A percentile compares a stretch with the other conserved stretches of the same genome.
phyloP scores from a whole-genome alignment of 2,888 invertebrate species.

The Entomobrya proxima region DNA sequence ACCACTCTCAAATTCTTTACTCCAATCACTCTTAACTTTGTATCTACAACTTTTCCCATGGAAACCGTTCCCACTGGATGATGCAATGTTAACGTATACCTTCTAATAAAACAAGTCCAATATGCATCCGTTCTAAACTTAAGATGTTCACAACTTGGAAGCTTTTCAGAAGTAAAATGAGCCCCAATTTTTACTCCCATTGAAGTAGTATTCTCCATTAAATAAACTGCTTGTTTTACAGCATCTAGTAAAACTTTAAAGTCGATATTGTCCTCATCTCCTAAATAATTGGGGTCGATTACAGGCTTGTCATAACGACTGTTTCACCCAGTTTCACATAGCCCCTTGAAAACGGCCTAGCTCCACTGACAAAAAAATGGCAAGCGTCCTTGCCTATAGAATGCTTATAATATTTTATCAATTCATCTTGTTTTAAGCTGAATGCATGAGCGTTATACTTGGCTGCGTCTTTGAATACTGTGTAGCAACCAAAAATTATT shows the following conservation, averaged over 20 bases:
- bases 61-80: slow-evolving; percentile 67
- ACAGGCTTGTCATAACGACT: slow-evolving; percentile 68
- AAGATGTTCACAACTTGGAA: slow-evolving; percentile 70
- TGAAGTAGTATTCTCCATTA: slow-evolving; percentile 69
- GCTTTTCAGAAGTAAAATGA: slow-evolving; percentile 43
- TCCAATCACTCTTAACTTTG: slow-evolving; percentile 67
- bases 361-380: too few species aligned
- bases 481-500: too few species aligned
- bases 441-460: too few species aligned
- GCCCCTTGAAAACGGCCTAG: too few species aligned
- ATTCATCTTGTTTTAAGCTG: too few species aligned
- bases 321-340: too few species aligned
- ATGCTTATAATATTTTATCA: too few species aligned
- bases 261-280: slow-evolving; percentile 64
- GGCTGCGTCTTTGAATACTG: too few species aligned
- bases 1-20: slow-evolving; percentile 65
- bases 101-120: slow-evolving; percentile 68
- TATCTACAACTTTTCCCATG: slow-evolving; percentile 71
- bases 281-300: slow-evolving; percentile 72
- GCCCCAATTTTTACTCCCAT: slow-evolving; percentile 55
- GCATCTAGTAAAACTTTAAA: slow-evolving; percentile 71
- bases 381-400: too few species aligned
- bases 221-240: slow-evolving; percentile 55
- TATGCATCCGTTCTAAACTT: slow-evolving; percentile 69
- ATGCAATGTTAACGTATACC: slow-evolving; percentile 69